Evolutionary conservation across 2,797 vertebrate genomes (phyloP), one percentile per base, ranked within the genome.

Genomic region (Luscinia luscinia): DNA sequence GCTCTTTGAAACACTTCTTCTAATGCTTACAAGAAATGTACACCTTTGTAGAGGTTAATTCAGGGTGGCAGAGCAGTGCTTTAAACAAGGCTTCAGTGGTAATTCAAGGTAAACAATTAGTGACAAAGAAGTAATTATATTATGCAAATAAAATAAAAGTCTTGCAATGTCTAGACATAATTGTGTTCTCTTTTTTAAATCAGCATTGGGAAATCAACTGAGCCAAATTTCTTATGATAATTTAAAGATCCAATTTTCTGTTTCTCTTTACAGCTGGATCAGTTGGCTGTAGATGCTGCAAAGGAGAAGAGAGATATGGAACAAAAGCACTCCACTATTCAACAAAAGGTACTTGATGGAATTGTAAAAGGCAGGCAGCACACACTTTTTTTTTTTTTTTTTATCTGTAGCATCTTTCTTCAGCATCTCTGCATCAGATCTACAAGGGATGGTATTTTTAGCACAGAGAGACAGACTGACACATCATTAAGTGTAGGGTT

Each of bases 281-380:
- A 97, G 97, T 98, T 99, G 97, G 98, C 99, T 98, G 97, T 98
- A 74, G 99, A 99, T 96, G 98, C 99, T 94, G 98, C 98, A 76
- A 99, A 98, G 97, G 99, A 99, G 98, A 99, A 99, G 97, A 98
- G 98, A 92, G 99, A 99, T 94, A 99, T 99, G 99, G 99, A 99
- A 92, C 98, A 98, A 93, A 99, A 99, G 91, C 99, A 99, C 97
- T 99, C 99, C 89, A 99, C 99, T 91, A 99, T 99, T 96, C 99
- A 99, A 70, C 99, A 99, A 97, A 99, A 99, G 99, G 99, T 99
- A 98, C 46, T 48, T 41, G 38, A 38, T 13, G 46, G 72, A 80
- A 74, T 54, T 57, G 30, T 76, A 8, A 57, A 74, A 85, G 38
- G 61, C 72, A 79, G 63, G 26, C 48, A 81, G 82, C 34, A 67